Percentiles rank a stretch among this genome's conserved stretches.
Conservation (phyloP, 2,888 invertebrate species). For the Noctua janthina region DNA sequence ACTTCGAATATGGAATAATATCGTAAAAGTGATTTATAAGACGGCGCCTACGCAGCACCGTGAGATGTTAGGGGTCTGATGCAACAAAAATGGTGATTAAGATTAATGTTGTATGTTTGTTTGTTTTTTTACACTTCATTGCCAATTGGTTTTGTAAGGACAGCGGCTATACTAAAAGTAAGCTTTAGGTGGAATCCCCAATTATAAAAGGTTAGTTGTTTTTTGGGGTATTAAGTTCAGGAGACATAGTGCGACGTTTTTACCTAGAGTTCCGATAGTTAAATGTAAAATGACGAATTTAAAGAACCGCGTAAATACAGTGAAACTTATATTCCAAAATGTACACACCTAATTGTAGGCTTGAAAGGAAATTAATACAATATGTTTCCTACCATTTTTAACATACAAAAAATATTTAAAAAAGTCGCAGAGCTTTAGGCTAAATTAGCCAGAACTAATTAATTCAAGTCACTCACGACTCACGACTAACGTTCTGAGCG, state of each 20-base stretch:
- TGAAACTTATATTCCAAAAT: too few relatives aligned
- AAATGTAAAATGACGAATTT: too few relatives aligned
- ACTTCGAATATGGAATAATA: conserved; percentile 53
- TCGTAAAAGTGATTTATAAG: conserved; percentile 56
- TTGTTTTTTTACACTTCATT: not conserved
- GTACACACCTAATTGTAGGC: too few relatives aligned
- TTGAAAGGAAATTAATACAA: not conserved
- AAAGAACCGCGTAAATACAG: too few relatives aligned
- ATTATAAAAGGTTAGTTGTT: too few relatives aligned
- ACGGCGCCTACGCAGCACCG: conserved; percentile 29
- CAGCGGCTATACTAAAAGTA: not conserved
- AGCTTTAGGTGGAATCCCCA: too few relatives aligned
- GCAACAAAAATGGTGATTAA: conserved; percentile 16
- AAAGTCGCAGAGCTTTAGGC: too few relatives aligned
- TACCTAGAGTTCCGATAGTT: too few relatives aligned
- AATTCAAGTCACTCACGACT: conserved; percentile 38
- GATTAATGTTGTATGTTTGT: conserved; percentile 8
- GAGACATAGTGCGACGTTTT: too few relatives aligned
- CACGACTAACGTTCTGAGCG: conserved; percentile 31
- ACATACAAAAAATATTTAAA: not conserved
- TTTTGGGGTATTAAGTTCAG: too few relatives aligned
- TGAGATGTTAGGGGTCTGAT: conserved; percentile 3
- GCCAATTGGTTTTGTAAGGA: not conserved
- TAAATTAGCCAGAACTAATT: conserved; percentile 22
- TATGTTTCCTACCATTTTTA: not conserved